Conservation (phyloP, 1,140 invertebrate genomes). For the Asobara japonica region DNA sequence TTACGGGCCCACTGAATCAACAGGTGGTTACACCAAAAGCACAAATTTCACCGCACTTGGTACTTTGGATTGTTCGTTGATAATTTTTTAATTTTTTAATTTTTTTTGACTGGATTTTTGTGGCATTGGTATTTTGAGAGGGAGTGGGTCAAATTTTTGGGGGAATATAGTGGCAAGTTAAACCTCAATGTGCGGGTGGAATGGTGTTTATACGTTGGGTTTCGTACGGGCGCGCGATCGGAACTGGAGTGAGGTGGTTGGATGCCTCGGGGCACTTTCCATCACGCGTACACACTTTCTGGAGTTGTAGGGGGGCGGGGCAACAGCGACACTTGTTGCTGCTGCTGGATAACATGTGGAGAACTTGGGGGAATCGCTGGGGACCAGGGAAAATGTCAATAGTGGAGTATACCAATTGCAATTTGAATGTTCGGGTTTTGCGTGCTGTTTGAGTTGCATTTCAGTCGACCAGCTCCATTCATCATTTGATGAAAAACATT, state of each 20-base stretch:
- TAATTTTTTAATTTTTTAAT: not conserved
- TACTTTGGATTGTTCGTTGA: not conserved
- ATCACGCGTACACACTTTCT: conserved; percentile 41
- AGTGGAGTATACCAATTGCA: too few relatives aligned
- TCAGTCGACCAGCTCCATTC: too few relatives aligned
- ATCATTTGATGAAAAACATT: too few relatives aligned
- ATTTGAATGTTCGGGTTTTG: too few relatives aligned
- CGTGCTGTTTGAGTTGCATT: too few relatives aligned
- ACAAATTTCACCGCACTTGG: not conserved
- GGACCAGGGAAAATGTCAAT: not conserved
- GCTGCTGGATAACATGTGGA: conserved; percentile 36
- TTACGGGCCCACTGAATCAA: conserved; percentile 16
- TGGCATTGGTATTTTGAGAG: too few relatives aligned
- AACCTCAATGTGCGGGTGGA: conserved; percentile 44
- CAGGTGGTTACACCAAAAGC: conserved; percentile 1
- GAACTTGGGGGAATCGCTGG: conserved; percentile 19
- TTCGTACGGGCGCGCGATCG: conserved; percentile 53
- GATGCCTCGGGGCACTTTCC: conserved; percentile 61
- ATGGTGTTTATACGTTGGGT: conserved; percentile 19
- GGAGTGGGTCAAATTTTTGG: not conserved
- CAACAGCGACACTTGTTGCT: conserved; percentile 59
- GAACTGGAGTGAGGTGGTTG: conserved; percentile 65
- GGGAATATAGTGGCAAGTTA: conserved; percentile 9
- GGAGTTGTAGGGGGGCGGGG: conserved; percentile 49
- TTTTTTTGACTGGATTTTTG: too few relatives aligned